Percentiles rank a stretch among this genome's conserved stretches.
phyloP scores from a whole-genome alignment of 2,888 invertebrate genomes.

The Augochlorella aurata region DNA sequence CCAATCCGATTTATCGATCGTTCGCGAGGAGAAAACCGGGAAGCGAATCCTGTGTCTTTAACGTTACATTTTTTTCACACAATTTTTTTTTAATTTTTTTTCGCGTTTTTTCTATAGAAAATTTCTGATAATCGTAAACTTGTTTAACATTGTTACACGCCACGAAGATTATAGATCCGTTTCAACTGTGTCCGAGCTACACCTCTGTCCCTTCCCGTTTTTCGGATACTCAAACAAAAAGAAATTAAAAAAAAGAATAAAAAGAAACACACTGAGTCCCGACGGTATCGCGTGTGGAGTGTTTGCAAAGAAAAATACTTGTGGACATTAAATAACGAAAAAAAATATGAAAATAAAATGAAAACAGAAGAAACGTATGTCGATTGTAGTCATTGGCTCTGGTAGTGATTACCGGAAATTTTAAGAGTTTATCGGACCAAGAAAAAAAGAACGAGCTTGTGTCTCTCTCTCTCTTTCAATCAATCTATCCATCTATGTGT shows the following conservation, averaged over 20 bases:
- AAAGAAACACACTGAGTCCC: constrained; percentile 5
- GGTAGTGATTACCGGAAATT: constrained; percentile 43
- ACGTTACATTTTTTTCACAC: background rate
- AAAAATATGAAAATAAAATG: constrained; percentile 51
- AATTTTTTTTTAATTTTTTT: background rate
- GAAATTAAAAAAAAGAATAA: constrained; percentile 41
- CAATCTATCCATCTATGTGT: background rate
- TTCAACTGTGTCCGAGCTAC: constrained; percentile 22
- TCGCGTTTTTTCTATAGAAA: background rate
- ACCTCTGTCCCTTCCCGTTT: constrained; percentile 16
- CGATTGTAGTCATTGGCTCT: constrained; percentile 50
- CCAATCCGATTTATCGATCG: constrained; percentile 1
- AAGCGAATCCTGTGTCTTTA: constrained; percentile 28
- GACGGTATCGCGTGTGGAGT: constrained; percentile 19
- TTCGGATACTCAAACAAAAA: constrained; percentile 23
- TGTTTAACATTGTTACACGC: constrained; percentile 43
- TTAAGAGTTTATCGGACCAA: constrained; percentile 52
- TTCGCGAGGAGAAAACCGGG: constrained; percentile 44
- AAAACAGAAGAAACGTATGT: constrained; percentile 21
- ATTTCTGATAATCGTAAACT: constrained; percentile 13
- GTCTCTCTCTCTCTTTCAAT: background rate
- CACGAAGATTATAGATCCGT: constrained; percentile 36
- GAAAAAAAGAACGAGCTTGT: constrained; percentile 52
- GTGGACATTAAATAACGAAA: constrained; percentile 20
- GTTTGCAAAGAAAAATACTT: constrained; percentile 21